A percentile compares a stretch with the other conserved stretches of the same genome.
phyloP scores from a whole-genome alignment of 2,113 vertebrate species.

The mouse (Mus musculus) region DNA sequence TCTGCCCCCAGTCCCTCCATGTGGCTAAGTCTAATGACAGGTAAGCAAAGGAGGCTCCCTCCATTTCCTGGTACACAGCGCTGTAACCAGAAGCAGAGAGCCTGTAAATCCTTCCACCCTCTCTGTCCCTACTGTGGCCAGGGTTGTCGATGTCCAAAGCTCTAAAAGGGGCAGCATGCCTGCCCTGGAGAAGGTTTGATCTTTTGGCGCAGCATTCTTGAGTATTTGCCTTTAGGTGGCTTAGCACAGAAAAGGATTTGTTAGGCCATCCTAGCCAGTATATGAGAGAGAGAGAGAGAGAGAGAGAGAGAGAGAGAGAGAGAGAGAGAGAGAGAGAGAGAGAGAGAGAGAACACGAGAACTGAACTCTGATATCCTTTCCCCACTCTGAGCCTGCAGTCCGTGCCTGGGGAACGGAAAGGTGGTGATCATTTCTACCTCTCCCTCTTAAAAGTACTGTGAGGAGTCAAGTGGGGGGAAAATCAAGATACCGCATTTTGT shows the following conservation, averaged over 20 bases:
- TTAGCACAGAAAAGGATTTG: not conserved
- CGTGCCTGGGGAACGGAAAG: conserved; percentile 12
- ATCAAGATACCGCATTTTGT: not conserved
- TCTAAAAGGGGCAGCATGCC: not conserved
- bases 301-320: too few species aligned
- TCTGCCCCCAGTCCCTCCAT: not conserved
- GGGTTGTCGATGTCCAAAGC: not conserved
- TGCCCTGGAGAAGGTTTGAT: conserved; percentile 1
- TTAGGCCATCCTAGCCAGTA: not conserved
- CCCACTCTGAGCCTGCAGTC: not conserved
- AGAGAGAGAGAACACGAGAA: too few species aligned
- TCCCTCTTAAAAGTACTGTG: not conserved
- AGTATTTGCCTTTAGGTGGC: not conserved
- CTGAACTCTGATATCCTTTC: not conserved
- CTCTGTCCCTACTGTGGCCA: not conserved
- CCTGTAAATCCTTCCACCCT: not conserved
- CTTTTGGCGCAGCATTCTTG: not conserved
- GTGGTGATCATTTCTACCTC: not conserved
- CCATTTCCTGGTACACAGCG: not conserved
- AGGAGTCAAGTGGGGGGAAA: not conserved
- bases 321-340: too few species aligned
- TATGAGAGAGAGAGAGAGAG: not conserved
- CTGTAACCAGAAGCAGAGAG: not conserved
- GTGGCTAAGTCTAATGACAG: not conserved
- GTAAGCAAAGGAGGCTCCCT: not conserved